Evolutionary conservation across 2,888 invertebrate genomes (phyloP).

Genomic region (Brachypalpus laphriformis): DNA sequence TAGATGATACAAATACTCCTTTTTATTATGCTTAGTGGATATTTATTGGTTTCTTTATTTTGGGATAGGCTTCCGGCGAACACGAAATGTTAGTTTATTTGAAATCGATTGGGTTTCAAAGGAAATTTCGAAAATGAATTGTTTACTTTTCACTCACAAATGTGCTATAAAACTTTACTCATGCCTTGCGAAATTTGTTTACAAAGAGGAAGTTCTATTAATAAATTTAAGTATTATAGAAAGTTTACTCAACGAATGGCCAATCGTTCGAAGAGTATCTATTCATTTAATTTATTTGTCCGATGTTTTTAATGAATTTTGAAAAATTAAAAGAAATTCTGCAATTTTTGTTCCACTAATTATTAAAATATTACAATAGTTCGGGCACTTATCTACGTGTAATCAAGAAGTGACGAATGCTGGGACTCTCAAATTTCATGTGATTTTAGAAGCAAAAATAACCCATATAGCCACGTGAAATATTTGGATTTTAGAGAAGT

Average conservation of each 20-base stretch:
- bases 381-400: no score
- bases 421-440: no score
- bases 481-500: no score
- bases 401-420: no score
- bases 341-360: no score
- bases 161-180: neutral
- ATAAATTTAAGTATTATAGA: neutral
- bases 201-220: neutral
- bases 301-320: neutral
- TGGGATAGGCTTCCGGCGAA: neutral
- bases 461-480: no score
- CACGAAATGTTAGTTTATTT: neutral
- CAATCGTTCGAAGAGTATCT: neutral
- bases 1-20: neutral
- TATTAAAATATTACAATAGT: no score
- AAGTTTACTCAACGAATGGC: neutral
- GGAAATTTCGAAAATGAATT: neutral
- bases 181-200: neutral
- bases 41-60: neutral
- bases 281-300: neutral
- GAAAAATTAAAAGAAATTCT: no score
- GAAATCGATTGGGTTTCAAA: neutral
- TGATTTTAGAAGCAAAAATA: no score
- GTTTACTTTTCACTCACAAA: neutral
- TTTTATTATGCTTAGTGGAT: neutral